Evolutionary conservation across 2,888 invertebrate genomes (phyloP), one percentile per base, ranked within the genome.

Genomic region (Xestia c-nigrum): DNA sequence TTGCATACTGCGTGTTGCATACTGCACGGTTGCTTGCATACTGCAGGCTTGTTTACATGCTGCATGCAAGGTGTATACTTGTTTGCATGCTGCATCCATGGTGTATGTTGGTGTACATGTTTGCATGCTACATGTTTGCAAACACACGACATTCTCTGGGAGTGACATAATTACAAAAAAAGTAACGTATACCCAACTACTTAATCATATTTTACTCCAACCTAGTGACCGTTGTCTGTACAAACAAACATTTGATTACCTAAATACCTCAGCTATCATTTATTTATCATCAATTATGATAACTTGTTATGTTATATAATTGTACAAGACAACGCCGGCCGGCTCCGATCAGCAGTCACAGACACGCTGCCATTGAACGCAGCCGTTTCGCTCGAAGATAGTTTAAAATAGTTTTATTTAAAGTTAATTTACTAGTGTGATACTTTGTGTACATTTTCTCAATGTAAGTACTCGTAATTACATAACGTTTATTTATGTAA

Each of bases 401-500:
- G 31, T n/a, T 43, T 24, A 14, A 9, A 10, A 1, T 47, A 16
- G 3, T 52, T 61, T 57, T 31, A n/a, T 64, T 80, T 70, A 1
- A 16, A 50, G 55, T 55, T 38, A 10, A 40, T 57, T 24, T 50
- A 19, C 19, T n/a, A 14, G 47, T 80, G 16, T 1, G 21, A 16
- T 24, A 46, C 7, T 47, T 43, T 64, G 40, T 72, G 57, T 57
- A 50, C 9, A n/a, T 43, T 43, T 4, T n/a, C 24, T 24, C 43
- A 65, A 57, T 38, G 80, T 78, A 57, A 80, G 80, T 78, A 46
- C 12, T n/a, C n/a, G n/a, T n/a, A n/a, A n/a, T 19, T 38, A 31
- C 1, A 0, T 75, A 4, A 3, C 16, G 21, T 12, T 55, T 21
- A 38, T 40, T 47, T 74, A 38, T 40, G 19, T 14, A 19, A 38